phyloP scores from a whole-genome alignment of 2,113 vertebrate genomes.

The Synchiropus splendidus region DNA sequence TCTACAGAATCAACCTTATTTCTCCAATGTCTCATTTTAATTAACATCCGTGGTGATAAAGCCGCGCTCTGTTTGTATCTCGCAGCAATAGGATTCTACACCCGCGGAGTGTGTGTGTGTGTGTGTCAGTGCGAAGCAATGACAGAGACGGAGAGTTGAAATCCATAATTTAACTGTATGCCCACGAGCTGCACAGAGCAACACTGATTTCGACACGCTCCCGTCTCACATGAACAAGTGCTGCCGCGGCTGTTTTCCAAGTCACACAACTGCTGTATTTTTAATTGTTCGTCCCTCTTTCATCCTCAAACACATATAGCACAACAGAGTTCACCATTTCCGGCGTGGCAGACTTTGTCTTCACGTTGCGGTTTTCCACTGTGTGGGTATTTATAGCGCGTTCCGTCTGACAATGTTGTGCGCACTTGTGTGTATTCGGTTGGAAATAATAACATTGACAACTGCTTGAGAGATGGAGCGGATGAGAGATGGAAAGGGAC shows the following conservation, averaged over 20 bases:
- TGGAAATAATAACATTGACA: slow-evolving; percentile 63
- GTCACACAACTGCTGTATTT: slow-evolving; percentile 31
- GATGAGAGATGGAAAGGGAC: slow-evolving; percentile 42
- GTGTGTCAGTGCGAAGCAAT: slow-evolving; percentile 26
- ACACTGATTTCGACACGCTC: slow-evolving; percentile 43
- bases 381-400: slow-evolving; percentile 46
- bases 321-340: slow-evolving; percentile 9
- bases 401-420: slow-evolving; percentile 37
- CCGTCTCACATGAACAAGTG: slow-evolving; percentile 33
- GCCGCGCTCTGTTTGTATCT: slow-evolving; percentile 53
- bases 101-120: slow-evolving; percentile 17
- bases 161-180: slow-evolving; percentile 64
- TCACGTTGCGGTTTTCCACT: slow-evolving; percentile 5
- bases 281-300: slow-evolving; percentile 50
- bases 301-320: slow-evolving; percentile 33
- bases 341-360: slow-evolving; percentile 5
- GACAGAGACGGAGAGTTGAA: slow-evolving; percentile 44
- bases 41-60: slow-evolving; percentile 50
- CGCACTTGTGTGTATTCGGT: slow-evolving; percentile 57
- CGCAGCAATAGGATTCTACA: slow-evolving; percentile 36
- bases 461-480: slow-evolving; percentile 50
- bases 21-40: slow-evolving; percentile 50
- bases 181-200: slow-evolving; percentile 49
- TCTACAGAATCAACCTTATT: too few species aligned
- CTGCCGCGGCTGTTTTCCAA: slow-evolving; percentile 36